A percentile compares a stretch with the other conserved stretches of the same genome.
Evolutionary conservation across 1,140 invertebrate genomes (phyloP).

Genomic region (Zaprionus ornatus): DNA sequence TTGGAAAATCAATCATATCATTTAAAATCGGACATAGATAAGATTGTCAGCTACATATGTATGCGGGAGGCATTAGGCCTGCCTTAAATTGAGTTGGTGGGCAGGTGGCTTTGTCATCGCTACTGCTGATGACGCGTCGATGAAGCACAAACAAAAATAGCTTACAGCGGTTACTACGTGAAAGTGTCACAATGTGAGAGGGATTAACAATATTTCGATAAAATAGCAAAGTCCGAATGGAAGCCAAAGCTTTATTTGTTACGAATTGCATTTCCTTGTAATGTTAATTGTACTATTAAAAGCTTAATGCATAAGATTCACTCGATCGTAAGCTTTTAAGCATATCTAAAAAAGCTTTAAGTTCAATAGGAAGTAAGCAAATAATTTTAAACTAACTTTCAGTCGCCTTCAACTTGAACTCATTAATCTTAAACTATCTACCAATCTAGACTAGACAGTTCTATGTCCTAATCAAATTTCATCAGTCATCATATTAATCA

Average conservation of each 20-base stretch:
- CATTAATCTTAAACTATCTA: not conserved
- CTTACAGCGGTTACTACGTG: slow-evolving; percentile 7
- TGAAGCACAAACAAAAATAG: slow-evolving; percentile 6
- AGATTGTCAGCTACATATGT: too few species aligned
- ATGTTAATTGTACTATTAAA: too few species aligned
- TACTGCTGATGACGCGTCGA: slow-evolving; percentile 12
- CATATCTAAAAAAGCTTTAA: too few species aligned
- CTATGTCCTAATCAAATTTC: not conserved
- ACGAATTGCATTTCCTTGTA: not conserved
- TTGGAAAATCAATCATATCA: slow-evolving; percentile 38
- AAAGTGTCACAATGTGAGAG: not conserved
- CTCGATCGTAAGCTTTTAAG: too few species aligned
- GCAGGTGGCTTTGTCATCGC: not conserved
- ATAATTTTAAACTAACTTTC: not conserved
- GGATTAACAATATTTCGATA: not conserved
- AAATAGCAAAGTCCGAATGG: not conserved
- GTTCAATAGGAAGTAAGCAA: too few species aligned
- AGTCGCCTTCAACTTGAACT: not conserved
- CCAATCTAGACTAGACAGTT: not conserved
- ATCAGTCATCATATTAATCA: not conserved
- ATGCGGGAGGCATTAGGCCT: not conserved
- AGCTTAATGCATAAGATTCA: too few species aligned
- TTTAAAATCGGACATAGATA: slow-evolving; percentile 39
- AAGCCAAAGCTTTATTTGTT: not conserved
- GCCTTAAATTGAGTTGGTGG: not conserved